Evolutionary conservation across 2,888 invertebrate species (phyloP).

Genomic region (Dermolepida albohirtum): DNA sequence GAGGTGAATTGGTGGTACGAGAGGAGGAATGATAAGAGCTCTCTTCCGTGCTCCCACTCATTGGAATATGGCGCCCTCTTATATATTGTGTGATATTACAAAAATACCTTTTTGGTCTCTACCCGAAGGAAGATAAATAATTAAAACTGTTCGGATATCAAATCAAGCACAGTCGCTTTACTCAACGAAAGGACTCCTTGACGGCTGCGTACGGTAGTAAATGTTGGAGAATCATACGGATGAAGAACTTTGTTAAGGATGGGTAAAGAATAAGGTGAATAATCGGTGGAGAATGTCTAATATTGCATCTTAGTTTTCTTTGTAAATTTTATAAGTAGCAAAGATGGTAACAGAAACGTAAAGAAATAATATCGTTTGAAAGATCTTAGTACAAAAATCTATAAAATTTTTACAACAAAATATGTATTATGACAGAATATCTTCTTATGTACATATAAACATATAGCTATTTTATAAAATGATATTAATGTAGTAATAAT

Average conservation of each 20-base stretch:
- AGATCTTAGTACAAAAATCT: constrained; percentile 3
- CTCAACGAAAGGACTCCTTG: constrained; percentile 36
- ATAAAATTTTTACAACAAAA: too few species aligned
- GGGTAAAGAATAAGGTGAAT: constrained; percentile 15
- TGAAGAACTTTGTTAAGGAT: constrained; percentile 11
- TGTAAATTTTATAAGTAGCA: constrained; percentile 28
- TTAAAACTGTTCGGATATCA: constrained; percentile 52
- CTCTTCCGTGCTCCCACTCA: constrained; percentile 32
- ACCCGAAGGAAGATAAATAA: constrained; percentile 50
- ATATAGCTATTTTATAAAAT: too few species aligned
- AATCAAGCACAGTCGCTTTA: constrained; percentile 47
- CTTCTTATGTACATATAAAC: too few species aligned
- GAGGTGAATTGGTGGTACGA: constrained; percentile 38
- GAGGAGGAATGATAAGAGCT: constrained; percentile 49
- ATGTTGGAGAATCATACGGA: constrained; percentile 11
- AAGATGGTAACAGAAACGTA: constrained; percentile 4
- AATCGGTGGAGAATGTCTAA: constrained; percentile 40
- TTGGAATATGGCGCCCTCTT: constrained; percentile 46
- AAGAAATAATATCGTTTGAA: constrained; percentile 24
- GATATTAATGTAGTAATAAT: too few species aligned
- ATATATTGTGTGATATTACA: constrained; percentile 50
- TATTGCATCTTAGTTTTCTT: constrained; percentile 43
- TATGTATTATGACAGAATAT: too few species aligned
- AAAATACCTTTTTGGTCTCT: constrained; percentile 49
- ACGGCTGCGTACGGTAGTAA: constrained; percentile 1